Conservation (phyloP, 2,797 vertebrate species). For the Anniella stebbinsi region DNA sequence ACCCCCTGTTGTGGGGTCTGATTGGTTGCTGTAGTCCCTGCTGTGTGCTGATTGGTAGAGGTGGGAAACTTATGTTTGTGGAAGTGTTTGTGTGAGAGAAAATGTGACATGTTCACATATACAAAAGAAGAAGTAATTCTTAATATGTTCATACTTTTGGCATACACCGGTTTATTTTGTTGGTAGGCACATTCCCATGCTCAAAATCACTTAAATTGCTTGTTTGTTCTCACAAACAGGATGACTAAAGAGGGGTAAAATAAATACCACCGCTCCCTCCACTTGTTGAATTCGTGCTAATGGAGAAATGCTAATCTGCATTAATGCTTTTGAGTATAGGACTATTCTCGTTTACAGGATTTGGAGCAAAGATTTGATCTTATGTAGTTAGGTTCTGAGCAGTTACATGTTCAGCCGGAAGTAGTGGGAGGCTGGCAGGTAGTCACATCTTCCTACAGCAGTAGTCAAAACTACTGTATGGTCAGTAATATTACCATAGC, state of each 20-base stretch:
- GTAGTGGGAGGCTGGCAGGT: not conserved
- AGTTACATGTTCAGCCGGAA: not conserved
- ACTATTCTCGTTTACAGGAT: not conserved
- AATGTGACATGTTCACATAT: not conserved
- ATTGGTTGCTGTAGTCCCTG: conserved; percentile 4
- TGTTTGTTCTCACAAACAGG: not conserved
- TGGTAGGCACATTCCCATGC: not conserved
- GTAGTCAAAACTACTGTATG: not conserved
- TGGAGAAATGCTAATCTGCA: not conserved
- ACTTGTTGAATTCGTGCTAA: not conserved
- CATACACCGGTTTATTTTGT: not conserved
- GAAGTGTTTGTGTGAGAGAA: not conserved
- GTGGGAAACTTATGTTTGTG: not conserved
- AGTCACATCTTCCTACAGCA: not conserved
- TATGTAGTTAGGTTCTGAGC: not conserved
- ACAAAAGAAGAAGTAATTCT: not conserved
- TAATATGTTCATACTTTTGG: not conserved
- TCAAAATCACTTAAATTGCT: not conserved
- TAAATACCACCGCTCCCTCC: not conserved
- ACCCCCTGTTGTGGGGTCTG: not conserved
- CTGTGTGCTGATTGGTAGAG: conserved; percentile 18
- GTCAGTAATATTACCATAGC: not conserved
- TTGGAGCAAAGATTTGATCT: not conserved
- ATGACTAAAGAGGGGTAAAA: not conserved
- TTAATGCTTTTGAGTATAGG: not conserved